Conservation (phyloP, 2,797 vertebrate genomes). For the Gymnodraco acuticeps region DNA sequence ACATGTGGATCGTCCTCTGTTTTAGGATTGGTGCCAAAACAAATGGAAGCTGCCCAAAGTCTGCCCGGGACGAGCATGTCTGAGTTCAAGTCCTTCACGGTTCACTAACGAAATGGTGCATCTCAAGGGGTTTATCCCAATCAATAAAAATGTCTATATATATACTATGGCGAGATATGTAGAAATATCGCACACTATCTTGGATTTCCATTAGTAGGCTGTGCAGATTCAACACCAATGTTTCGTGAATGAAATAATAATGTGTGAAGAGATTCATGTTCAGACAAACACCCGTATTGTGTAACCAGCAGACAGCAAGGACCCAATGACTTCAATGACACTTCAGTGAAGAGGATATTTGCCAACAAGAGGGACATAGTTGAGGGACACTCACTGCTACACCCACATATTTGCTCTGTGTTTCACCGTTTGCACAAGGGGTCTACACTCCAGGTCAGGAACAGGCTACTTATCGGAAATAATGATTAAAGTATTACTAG, state of each 20-base stretch:
- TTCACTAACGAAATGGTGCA: no score
- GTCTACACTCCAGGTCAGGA: conserved; percentile 37
- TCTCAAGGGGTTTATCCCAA: no score
- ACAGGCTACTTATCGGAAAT: conserved; percentile 7
- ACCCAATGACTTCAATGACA: conserved; percentile 50
- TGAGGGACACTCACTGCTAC: conserved; percentile 38
- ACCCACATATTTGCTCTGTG: conserved; percentile 55
- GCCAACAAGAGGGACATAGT: conserved; percentile 40
- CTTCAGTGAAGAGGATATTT: conserved; percentile 68
- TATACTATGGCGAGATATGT: not conserved
- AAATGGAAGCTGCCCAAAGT: conserved; percentile 63
- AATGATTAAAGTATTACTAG: not conserved
- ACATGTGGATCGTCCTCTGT: conserved; percentile 48
- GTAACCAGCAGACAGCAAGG: conserved; percentile 15
- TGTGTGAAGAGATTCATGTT: not conserved
- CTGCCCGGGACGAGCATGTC: not conserved
- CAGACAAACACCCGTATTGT: conserved; percentile 33
- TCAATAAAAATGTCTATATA: no score
- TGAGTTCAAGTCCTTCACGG: conserved; percentile 11
- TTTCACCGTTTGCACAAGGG: conserved; percentile 34
- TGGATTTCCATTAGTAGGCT: not conserved
- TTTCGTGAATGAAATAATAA: conserved; percentile 6
- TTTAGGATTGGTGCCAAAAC: conserved; percentile 69
- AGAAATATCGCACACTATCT: conserved; percentile 6
- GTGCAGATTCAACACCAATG: not conserved